These are phyloP conservation scores for Bimastos eiseni DNA, from an alignment of 2,888 invertebrate genomes.

Conservation along the genomic window DNA sequence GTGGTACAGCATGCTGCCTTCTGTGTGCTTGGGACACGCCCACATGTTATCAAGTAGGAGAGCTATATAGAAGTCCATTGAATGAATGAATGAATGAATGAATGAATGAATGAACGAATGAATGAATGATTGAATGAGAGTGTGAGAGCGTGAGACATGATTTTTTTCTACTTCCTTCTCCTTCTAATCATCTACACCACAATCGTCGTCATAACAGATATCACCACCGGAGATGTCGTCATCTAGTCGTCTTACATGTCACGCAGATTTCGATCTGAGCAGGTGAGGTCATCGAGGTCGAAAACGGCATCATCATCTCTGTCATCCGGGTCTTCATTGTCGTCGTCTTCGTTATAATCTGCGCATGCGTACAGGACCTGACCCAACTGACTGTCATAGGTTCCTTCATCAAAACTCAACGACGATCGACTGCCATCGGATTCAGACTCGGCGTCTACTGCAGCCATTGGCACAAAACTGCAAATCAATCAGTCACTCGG, in stretches of 20 bases:
- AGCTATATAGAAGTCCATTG: too few relatives aligned
- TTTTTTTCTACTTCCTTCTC: background rate
- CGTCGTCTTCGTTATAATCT: slow-evolving; percentile 57
- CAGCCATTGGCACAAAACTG: background rate
- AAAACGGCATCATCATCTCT: background rate
- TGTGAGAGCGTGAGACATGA: too few relatives aligned
- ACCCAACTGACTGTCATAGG: slow-evolving; percentile 63
- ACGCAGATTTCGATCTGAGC: background rate
- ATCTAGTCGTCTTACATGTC: background rate
- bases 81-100: too few relatives aligned
- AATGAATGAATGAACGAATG: too few relatives aligned
- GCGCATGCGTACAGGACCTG: slow-evolving; percentile 59
- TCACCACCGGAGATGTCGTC: background rate
- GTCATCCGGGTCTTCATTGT: background rate
- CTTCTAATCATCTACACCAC: background rate
- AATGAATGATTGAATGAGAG: too few relatives aligned
- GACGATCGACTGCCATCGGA: slow-evolving; percentile 34
- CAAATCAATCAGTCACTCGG: background rate
- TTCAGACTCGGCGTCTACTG: slow-evolving; percentile 30
- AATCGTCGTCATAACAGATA: background rate
- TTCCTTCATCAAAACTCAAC: slow-evolving; percentile 62
- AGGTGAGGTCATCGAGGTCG: background rate
- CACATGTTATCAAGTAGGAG: too few relatives aligned
- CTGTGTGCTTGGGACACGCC: too few relatives aligned
- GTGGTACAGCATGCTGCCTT: too few relatives aligned